Conservation (phyloP, 2,113 vertebrate species). For the Emydocephalus ijimae region DNA sequence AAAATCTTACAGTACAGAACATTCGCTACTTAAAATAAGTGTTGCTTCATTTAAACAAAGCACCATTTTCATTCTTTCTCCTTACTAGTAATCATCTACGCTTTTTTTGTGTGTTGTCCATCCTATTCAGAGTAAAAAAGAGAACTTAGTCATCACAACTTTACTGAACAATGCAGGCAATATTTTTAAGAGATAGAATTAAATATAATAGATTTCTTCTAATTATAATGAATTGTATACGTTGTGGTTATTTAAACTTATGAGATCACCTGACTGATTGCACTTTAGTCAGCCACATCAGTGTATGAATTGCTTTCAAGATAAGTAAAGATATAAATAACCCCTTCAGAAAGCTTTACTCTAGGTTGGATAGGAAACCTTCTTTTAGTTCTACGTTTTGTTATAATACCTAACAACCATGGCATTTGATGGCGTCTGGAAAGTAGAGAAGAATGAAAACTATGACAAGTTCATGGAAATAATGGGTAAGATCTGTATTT, state of each 20-base stretch:
- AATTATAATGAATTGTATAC: conserved; percentile 5
- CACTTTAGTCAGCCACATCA: conserved; percentile 91
- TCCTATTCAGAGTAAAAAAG: background rate
- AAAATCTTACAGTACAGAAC: background rate
- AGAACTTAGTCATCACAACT: background rate
- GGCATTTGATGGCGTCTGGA: conserved; percentile 85
- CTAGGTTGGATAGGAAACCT: conserved; percentile 22
- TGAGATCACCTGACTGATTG: conserved; percentile 55
- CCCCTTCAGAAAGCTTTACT: conserved; percentile 51
- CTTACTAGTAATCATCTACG: background rate
- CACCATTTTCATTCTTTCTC: background rate
- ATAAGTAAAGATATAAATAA: conserved; percentile 77
- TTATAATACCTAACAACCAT: conserved; percentile 63
- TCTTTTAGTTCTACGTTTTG: conserved; percentile 6
- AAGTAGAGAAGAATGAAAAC: conserved; percentile 81
- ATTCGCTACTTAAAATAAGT: background rate
- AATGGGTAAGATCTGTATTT: conserved; percentile 80
- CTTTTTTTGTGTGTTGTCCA: background rate
- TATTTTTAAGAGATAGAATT: background rate
- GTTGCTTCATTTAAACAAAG: background rate
- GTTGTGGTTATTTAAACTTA: conserved; percentile 29
- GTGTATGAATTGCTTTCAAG: conserved; percentile 64
- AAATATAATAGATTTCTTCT: background rate
- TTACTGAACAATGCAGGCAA: background rate
- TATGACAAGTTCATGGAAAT: conserved; percentile 89